Percentiles rank a stretch among this genome's conserved stretches.
Conservation (phyloP, 2,888 invertebrate genomes). For the Pilophorus perplexus region DNA sequence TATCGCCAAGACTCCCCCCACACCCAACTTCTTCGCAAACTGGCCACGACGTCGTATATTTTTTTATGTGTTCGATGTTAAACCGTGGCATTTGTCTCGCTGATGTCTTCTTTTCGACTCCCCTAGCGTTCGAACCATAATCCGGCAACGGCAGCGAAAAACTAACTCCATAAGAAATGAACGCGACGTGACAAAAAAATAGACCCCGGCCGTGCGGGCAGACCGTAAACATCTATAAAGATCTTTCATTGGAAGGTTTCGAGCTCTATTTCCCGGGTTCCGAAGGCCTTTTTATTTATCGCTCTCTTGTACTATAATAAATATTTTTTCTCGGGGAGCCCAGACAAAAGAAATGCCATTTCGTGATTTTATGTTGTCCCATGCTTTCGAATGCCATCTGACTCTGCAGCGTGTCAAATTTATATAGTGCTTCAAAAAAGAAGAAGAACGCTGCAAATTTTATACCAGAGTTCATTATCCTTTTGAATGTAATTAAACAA, state of each 20-base stretch:
- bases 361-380: neutral
- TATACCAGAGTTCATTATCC: too few species aligned
- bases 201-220: neutral
- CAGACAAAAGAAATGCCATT: neutral
- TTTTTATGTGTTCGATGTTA: neutral
- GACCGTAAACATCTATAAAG: neutral
- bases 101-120: too few species aligned
- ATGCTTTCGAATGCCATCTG: neutral
- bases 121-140: too few species aligned
- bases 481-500: too few species aligned
- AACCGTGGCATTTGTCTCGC: neutral
- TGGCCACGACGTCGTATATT: neutral
- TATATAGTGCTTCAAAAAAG: too few species aligned
- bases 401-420: neutral
- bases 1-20: neutral
- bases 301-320: neutral
- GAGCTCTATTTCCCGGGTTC: neutral
- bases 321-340: neutral
- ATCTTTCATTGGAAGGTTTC: neutral
- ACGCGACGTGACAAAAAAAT: neutral
- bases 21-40: neutral
- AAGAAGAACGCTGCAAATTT: too few species aligned
- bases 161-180: neutral
- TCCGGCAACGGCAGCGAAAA: neutral
- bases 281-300: neutral